These are phyloP conservation scores for Laupala kohalensis DNA, from an alignment of 1,140 invertebrate species.

Conservation along the genomic window DNA sequence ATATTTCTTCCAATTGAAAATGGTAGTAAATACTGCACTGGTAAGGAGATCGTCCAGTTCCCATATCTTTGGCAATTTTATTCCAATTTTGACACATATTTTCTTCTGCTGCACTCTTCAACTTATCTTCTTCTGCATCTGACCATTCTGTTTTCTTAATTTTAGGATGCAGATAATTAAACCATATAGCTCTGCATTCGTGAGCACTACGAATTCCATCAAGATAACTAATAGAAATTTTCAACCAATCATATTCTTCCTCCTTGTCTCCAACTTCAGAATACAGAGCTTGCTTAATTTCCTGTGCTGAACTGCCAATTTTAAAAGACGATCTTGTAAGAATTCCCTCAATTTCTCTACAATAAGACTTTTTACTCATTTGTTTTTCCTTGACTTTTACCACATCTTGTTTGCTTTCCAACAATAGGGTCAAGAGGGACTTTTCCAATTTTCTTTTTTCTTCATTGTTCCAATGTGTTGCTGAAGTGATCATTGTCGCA, in stretches of 20 bases:
- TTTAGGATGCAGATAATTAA: slow-evolving; percentile 45
- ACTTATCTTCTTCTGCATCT: slow-evolving; percentile 35
- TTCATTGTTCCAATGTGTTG: not conserved
- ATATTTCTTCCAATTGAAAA: not conserved
- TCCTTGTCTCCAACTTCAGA: not conserved
- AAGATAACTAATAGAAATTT: slow-evolving; percentile 31
- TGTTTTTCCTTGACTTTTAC: not conserved
- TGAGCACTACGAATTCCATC: slow-evolving; percentile 32
- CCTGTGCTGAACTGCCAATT: not conserved
- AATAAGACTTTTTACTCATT: not conserved
- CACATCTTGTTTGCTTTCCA: too few species aligned
- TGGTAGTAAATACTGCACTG: slow-evolving; percentile 41
- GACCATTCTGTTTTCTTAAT: slow-evolving; percentile 47
- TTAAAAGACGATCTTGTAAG: not conserved
- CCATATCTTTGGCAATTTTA: slow-evolving; percentile 37
- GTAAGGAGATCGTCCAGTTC: slow-evolving; percentile 43
- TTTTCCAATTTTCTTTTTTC: not conserved
- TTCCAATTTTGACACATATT: slow-evolving; percentile 47
- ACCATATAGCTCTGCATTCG: slow-evolving; percentile 49
- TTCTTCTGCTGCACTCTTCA: slow-evolving; percentile 32
- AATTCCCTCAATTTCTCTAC: not conserved
- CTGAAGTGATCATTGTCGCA: not conserved
- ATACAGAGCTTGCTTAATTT: not conserved
- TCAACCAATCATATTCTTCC: slow-evolving; percentile 32
- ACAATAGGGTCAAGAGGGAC: too few species aligned